phyloP scores from a whole-genome alignment of 2,113 vertebrate species.

The Brachyhypopomus occidentalis region DNA sequence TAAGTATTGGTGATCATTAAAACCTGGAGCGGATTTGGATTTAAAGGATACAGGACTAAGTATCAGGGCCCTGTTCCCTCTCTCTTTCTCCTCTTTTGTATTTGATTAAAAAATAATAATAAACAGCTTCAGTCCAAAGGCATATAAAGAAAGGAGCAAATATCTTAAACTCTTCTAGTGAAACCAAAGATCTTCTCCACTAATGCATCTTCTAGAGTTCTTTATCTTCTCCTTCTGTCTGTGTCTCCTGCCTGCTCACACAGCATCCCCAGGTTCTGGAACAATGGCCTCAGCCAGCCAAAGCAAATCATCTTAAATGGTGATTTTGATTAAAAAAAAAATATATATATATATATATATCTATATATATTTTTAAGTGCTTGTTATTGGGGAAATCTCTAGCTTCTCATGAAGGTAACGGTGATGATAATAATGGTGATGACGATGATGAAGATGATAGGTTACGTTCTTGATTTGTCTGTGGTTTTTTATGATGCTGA shows the following conservation, averaged over 20 bases:
- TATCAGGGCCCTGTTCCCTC: conserved; percentile 18
- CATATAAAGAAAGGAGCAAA: conserved; percentile 67
- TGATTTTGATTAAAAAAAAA: conserved; percentile 75
- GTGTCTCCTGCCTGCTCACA: conserved; percentile 55
- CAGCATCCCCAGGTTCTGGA: conserved; percentile 70
- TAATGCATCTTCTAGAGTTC: conserved; percentile 68
- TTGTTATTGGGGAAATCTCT: conserved; percentile 77
- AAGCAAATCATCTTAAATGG: conserved; percentile 69
- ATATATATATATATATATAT: conserved; percentile 30
- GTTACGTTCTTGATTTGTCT: conserved; percentile 78
- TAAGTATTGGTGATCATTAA: too few relatives aligned
- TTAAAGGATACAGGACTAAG: too few relatives aligned
- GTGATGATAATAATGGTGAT: conserved; percentile 54
- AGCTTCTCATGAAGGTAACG: conserved; percentile 71
- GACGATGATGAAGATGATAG: conserved; percentile 66
- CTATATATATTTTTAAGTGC: conserved; percentile 84
- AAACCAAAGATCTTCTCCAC: conserved; percentile 81
- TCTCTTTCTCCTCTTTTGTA: conserved; percentile 17
- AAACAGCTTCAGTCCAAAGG: conserved; percentile 79
- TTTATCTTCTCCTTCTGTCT: conserved; percentile 66
- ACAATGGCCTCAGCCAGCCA: conserved; percentile 77
- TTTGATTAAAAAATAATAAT: not conserved
- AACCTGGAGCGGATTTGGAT: too few relatives aligned
- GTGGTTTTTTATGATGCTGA: conserved; percentile 74
- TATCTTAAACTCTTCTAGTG: conserved; percentile 72